Evolutionary conservation across 2,888 invertebrate species (phyloP).

Genomic region (Alcis repandata): DNA sequence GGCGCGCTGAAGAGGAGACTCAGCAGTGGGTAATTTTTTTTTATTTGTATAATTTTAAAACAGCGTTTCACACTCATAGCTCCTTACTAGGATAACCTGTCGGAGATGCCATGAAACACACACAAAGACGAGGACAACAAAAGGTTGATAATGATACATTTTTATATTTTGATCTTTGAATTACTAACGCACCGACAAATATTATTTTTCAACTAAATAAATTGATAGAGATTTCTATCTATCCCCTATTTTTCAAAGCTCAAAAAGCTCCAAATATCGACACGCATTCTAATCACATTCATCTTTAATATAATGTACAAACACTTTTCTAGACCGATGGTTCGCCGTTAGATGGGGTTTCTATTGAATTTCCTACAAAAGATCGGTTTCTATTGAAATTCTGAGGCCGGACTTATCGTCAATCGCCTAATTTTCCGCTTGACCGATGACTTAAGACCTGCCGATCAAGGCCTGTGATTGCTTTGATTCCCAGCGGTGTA

Average conservation of each 20-base stretch:
- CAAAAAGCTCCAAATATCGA: neutral
- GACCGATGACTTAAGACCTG: slow-evolving; percentile 47
- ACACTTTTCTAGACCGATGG: slow-evolving; percentile 17
- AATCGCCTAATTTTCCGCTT: slow-evolving; percentile 52
- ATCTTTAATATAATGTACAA: slow-evolving; percentile 1
- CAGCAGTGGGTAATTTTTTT: too few species aligned
- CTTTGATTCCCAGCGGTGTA: slow-evolving; percentile 37
- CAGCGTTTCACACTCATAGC: too few species aligned
- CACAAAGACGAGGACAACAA: neutral
- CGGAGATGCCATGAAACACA: too few species aligned
- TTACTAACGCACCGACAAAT: neutral
- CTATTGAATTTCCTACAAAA: slow-evolving; percentile 18
- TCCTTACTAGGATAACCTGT: too few species aligned
- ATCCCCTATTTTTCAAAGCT: neutral
- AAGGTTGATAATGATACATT: neutral
- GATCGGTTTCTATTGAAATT: slow-evolving; percentile 36
- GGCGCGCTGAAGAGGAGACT: too few species aligned
- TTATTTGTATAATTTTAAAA: too few species aligned
- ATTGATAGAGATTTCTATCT: neutral
- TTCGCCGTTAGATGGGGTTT: neutral
- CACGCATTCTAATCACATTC: slow-evolving; percentile 5
- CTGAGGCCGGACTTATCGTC: slow-evolving; percentile 37
- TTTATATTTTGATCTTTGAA: neutral
- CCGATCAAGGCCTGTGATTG: slow-evolving; percentile 57
- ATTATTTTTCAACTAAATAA: neutral